A percentile compares a stretch with the other conserved stretches of the same genome.
Evolutionary conservation across 2,113 vertebrate genomes (phyloP).

Genomic region (Trogon melanurus): DNA sequence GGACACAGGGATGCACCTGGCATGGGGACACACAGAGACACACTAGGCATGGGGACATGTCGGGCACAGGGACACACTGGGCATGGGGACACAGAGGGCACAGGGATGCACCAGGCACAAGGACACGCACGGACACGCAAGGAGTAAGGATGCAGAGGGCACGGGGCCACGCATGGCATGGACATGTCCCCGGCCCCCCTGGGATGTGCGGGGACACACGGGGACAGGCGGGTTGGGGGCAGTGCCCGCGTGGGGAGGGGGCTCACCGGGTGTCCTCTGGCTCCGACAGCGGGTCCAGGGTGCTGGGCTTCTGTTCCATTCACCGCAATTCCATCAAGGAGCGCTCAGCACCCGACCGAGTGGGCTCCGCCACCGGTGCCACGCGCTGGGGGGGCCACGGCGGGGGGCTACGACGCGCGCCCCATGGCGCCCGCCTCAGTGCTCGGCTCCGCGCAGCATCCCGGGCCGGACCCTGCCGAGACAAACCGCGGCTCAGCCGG

Average conservation of each 20-base stretch:
- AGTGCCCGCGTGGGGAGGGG: background rate
- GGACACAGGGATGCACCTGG: fast-evolving
- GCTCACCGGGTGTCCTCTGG: slow-evolving; percentile 85
- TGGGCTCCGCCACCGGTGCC: slow-evolving; percentile 70
- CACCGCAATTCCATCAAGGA: slow-evolving; percentile 87
- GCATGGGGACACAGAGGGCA: background rate
- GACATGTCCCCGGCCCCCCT: background rate
- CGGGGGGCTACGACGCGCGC: slow-evolving; percentile 63
- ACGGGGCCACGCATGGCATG: background rate
- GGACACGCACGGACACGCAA: too few relatives aligned
- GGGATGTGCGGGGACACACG: fast-evolving
- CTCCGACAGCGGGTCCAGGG: slow-evolving; percentile 85
- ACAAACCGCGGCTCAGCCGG: background rate
- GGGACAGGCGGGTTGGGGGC: background rate
- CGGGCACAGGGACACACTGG: fast-evolving
- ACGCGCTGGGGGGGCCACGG: slow-evolving; percentile 19
- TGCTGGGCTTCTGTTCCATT: slow-evolving; percentile 88
- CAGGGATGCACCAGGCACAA: fast-evolving
- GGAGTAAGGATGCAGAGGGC: background rate
- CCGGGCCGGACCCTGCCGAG: slow-evolving; percentile 11
- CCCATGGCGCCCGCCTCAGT: slow-evolving; percentile 73
- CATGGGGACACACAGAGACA: background rate
- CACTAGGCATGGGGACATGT: background rate
- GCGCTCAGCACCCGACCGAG: slow-evolving; percentile 74
- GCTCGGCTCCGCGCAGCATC: slow-evolving; percentile 37